phyloP scores from a whole-genome alignment of 2,113 vertebrate genomes.

The Mormyrus iriodes region DNA sequence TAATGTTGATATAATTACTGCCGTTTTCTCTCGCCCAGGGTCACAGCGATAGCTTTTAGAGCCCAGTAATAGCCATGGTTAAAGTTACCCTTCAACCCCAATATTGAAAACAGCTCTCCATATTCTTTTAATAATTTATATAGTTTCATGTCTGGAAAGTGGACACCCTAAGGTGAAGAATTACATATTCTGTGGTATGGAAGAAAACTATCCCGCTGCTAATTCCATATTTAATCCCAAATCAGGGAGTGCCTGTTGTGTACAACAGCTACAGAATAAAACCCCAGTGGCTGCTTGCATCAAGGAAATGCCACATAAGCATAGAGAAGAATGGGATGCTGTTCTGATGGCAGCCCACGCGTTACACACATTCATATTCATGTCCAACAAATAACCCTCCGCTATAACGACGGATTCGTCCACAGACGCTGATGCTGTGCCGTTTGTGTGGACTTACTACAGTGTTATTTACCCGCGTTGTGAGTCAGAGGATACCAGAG shows the following conservation, averaged over 20 bases:
- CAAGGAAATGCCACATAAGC: background rate
- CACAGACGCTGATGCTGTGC: background rate
- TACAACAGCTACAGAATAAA: background rate
- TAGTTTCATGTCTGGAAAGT: too few relatives aligned
- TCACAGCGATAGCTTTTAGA: background rate
- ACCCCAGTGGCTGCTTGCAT: background rate
- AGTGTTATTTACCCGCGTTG: background rate
- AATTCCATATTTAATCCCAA: too few relatives aligned
- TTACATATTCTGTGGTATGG: too few relatives aligned
- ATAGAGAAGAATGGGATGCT: background rate
- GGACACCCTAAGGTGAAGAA: too few relatives aligned
- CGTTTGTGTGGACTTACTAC: background rate
- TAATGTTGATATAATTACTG: background rate
- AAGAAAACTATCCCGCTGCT: too few relatives aligned
- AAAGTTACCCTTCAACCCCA: background rate
- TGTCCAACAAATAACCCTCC: background rate
- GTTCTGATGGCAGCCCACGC: background rate
- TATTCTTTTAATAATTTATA: too few relatives aligned
- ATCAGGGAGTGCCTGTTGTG: background rate
- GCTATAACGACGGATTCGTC: background rate
- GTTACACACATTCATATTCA: background rate
- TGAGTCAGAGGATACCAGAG: background rate
- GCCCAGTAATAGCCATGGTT: background rate
- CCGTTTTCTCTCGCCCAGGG: background rate
- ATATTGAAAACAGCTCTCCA: too few relatives aligned